These are phyloP conservation scores for Thalassophryne amazonica DNA, from an alignment of 2,797 vertebrate genomes.

Conservation along the genomic window DNA sequence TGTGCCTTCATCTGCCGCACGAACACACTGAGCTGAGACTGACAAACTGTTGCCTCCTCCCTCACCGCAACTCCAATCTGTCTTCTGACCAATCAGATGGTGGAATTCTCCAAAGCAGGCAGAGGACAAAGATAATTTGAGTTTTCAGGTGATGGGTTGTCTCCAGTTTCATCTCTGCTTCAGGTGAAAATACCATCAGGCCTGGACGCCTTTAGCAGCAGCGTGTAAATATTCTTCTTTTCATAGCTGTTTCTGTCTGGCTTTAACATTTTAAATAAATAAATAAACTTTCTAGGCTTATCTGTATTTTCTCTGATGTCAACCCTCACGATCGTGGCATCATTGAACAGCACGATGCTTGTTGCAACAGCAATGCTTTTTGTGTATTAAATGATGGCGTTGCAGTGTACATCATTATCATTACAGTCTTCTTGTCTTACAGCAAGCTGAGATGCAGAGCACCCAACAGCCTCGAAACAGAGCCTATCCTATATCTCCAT, in stretches of 20 bases:
- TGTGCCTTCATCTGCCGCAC: slow-evolving; percentile 27
- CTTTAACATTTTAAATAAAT: slow-evolving; percentile 45
- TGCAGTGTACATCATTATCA: background rate
- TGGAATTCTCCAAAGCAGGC: slow-evolving; percentile 4
- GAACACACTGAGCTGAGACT: slow-evolving; percentile 48
- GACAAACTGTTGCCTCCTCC: slow-evolving; percentile 24
- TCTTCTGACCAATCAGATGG: slow-evolving; percentile 55
- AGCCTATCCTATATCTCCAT: slow-evolving; percentile 23
- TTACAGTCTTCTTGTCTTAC: background rate
- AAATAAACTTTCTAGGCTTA: slow-evolving; percentile 46
- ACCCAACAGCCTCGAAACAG: slow-evolving; percentile 13
- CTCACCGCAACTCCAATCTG: slow-evolving; percentile 53
- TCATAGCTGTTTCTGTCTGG: slow-evolving; percentile 29
- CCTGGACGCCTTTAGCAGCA: background rate
- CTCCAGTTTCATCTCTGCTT: slow-evolving; percentile 6
- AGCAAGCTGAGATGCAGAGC: slow-evolving; percentile 12
- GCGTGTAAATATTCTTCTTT: background rate
- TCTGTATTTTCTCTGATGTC: slow-evolving; percentile 32
- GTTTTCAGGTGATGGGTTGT: slow-evolving; percentile 26
- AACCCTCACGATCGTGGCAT: slow-evolving; percentile 18
- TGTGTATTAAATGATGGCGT: background rate
- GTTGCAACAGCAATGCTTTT: background rate
- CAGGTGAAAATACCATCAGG: slow-evolving; percentile 42
- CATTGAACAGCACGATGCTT: slow-evolving; percentile 7
- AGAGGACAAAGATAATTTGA: slow-evolving; percentile 2